These are phyloP conservation scores for Oxygymnocypris stewartii DNA, from an alignment of 2,113 vertebrate species.

Conservation along the genomic window DNA sequence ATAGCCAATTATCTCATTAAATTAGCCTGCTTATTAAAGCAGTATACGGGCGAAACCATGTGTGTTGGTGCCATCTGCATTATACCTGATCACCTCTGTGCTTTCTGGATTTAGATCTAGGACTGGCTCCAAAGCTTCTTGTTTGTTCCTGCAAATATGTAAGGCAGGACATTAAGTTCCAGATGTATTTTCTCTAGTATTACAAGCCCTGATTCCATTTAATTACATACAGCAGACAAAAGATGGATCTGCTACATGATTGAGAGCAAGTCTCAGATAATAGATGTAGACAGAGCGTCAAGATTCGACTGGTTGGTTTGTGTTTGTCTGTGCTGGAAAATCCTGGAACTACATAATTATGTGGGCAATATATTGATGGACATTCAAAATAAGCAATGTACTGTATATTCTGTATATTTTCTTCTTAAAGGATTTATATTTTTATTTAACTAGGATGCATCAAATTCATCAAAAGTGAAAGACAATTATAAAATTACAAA, in stretches of 20 bases:
- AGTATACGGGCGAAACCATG: not conserved
- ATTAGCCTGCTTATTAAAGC: constrained; percentile 34
- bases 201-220: not conserved
- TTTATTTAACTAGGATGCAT: not conserved
- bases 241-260: not conserved
- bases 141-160: constrained; percentile 14
- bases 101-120: constrained; percentile 2
- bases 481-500: not conserved
- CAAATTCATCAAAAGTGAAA: not conserved
- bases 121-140: constrained; percentile 20
- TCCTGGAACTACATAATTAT: not conserved
- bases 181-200: constrained; percentile 31
- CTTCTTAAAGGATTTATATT: not conserved
- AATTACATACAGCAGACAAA: constrained; percentile 15
- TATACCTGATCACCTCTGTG: constrained; percentile 18
- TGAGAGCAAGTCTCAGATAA: not conserved
- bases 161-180: not conserved
- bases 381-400: too few relatives aligned
- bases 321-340: not conserved
- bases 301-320: not conserved
- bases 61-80: not conserved
- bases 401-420: not conserved
- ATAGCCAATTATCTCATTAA: constrained; percentile 33
- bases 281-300: too few relatives aligned
- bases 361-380: not conserved